phyloP scores from a whole-genome alignment of 2,113 vertebrate genomes.

The Smithornis capensis region DNA sequence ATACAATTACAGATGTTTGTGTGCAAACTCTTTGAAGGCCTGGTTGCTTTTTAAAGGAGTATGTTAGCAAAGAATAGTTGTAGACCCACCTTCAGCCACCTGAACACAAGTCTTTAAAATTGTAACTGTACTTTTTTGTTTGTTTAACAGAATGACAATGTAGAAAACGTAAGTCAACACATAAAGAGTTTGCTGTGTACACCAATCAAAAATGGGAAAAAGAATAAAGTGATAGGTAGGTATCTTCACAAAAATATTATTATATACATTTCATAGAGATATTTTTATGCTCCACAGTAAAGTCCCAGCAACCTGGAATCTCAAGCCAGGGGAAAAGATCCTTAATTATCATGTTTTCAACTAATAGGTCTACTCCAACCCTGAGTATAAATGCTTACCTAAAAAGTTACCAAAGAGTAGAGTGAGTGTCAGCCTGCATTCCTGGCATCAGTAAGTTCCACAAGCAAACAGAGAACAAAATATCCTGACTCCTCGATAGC shows the following conservation, averaged over 20 bases:
- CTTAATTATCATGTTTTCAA: neutral
- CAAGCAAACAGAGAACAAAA: neutral
- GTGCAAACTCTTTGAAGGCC: neutral
- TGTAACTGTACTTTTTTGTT: conserved; percentile 31
- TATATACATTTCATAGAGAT: neutral
- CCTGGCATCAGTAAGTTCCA: neutral
- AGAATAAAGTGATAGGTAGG: conserved; percentile 98
- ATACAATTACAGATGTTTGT: neutral
- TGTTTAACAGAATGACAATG: conserved; percentile 83
- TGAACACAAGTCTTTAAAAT: neutral
- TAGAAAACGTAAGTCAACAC: conserved; percentile 72
- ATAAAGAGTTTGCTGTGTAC: conserved; percentile 93
- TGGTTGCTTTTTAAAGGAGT: neutral
- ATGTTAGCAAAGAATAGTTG: neutral
- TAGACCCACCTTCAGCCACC: neutral
- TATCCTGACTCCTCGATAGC: neutral
- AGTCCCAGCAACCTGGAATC: neutral
- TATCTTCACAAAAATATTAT: neutral
- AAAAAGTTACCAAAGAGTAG: neutral
- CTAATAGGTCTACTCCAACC: neutral
- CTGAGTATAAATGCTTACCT: neutral
- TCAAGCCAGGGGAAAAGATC: neutral
- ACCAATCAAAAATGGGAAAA: conserved; percentile 95
- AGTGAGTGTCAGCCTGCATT: neutral
- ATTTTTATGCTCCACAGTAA: neutral